Conservation (phyloP, 1,140 invertebrate species). For the Nebria ingens region DNA sequence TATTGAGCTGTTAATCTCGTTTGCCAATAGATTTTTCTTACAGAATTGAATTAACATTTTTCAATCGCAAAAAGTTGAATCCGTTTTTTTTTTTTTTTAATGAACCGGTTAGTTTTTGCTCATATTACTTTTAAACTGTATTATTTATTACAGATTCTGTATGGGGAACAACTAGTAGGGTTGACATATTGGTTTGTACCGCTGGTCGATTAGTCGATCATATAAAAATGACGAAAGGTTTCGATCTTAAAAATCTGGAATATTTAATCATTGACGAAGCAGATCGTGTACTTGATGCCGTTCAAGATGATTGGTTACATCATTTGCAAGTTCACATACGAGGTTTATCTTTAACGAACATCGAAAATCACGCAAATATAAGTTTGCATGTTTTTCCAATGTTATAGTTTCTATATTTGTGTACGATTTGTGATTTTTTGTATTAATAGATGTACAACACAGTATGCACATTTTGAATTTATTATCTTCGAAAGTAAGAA, state of each 20-base stretch:
- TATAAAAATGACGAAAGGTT: constrained; percentile 76
- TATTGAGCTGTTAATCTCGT: too few relatives aligned
- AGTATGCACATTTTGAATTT: neutral
- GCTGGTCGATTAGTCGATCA: constrained; percentile 90
- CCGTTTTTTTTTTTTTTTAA: constrained; percentile 34
- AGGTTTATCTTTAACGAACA: too few relatives aligned
- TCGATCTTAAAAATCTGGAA: constrained; percentile 64
- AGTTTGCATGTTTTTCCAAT: constrained; percentile 1
- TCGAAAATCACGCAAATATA: constrained; percentile 12
- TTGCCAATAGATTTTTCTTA: too few relatives aligned
- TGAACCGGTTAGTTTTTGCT: constrained; percentile 31
- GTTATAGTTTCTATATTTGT: neutral
- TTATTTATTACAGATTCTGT: neutral
- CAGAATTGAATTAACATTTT: too few relatives aligned
- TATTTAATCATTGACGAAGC: constrained; percentile 95
- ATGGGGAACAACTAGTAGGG: constrained; percentile 36
- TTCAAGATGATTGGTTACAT: constrained; percentile 82
- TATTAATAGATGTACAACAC: neutral
- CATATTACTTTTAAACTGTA: neutral
- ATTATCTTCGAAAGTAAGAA: constrained; percentile 19
- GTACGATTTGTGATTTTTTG: neutral
- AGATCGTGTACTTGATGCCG: constrained; percentile 82
- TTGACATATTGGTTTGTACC: constrained; percentile 88
- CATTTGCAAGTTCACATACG: constrained; percentile 52
- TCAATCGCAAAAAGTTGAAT: constrained; percentile 17